Base-by-base conservation (phyloP, 2,797 vertebrate genomes). In the Myoxocephalus aenaeus region DNA sequence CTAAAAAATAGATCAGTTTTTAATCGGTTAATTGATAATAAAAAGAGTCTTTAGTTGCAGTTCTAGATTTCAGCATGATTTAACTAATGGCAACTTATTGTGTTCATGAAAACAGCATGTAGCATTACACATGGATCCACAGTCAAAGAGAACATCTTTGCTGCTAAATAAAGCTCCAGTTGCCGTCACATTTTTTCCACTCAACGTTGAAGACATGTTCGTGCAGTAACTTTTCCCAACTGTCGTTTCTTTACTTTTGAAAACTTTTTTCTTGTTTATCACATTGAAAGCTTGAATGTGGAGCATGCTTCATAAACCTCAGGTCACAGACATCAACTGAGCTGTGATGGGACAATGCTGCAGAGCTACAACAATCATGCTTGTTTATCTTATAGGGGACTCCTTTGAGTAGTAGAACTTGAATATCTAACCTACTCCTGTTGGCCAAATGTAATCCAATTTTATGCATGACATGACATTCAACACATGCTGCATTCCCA, bases 391-490 rank as follows among this genome's bases (percentile, higher is more conserved):
- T 65, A 34, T 29, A 15, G 50, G 50, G 44, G 36, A 20, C 48
- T 77, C 40, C 25, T 58, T 58, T 51, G 69, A 50, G 66, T 38
- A 5, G 50, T 44, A 34, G 57, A 65, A 80, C 68, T 79, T 66
- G 62, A 79, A 83, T 84, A 81, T 72, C 34, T 59, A 70, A 75
- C 72, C 72, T 46, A 53, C 57, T 80, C 78, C 71, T 67, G 64
- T 51, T 83, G 80, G 71, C 73, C 76, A 81, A 86, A 89, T 80
- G 61, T 83, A 84, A 92, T 86, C 80, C 82, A 85, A 80, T 89
- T 86, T 79, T 76, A 79, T 75, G 73, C 61, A 36, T 84, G 87
- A 77, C 84, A 82, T 88, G 88, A 88, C 87, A 91, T 90, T 89
- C 81, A 87, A 73, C 73, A 81, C 85, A 76, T 46, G 77, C 65